Base-by-base conservation (phyloP, 1,140 invertebrate genomes). In the Drosophila pseudoobscura region DNA sequence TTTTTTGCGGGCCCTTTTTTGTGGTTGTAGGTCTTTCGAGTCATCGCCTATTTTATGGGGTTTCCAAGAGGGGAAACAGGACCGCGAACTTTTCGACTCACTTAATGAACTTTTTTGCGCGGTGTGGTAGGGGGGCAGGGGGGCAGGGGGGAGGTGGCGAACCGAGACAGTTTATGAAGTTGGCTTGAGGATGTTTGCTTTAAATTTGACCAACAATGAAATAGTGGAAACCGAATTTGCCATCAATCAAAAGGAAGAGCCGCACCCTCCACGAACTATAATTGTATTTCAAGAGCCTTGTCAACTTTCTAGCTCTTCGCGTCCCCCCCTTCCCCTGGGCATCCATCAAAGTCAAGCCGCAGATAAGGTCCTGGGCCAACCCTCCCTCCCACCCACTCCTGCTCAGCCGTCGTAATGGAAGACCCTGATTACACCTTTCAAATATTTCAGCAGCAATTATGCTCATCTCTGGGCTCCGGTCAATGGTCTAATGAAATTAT, bases 401-500 rank as follows among this genome's bases (percentile, higher is more conserved):
- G 17, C 22, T 4, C 75, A 65, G 24, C 64, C 63, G 9, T 17
- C 46, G 41, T 66, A 62, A 58, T 69, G 53, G 62, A 55, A 55
- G 66, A 80, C 35, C 45, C 44, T 64, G 29, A 55, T 54, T 78
- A 75, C 80, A 87, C 80, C 80, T 85, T 82, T 87, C 69, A 68
- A 57, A 72, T 61, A 59, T 65, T 83, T 83, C 70, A 52, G 64
- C 70, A 65, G 61, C 80, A 85, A 85, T 85, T 85, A 85, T 72
- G 69, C 68, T 84, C 71, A 70, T 50, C 35, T 46, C 50, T 31
- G 45, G 35, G 22, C 75, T 61, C 55, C 82, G 78, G 70, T 88
- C 78, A 87, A 88, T 88, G 83, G 83, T 88, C 87, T 88, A 88
- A 88, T 88, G 83, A 83, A 88, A 88, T 88, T 88, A 88, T 88